Evolutionary conservation across 2,113 vertebrate genomes (phyloP).

Genomic region (Notechis scutatus): DNA sequence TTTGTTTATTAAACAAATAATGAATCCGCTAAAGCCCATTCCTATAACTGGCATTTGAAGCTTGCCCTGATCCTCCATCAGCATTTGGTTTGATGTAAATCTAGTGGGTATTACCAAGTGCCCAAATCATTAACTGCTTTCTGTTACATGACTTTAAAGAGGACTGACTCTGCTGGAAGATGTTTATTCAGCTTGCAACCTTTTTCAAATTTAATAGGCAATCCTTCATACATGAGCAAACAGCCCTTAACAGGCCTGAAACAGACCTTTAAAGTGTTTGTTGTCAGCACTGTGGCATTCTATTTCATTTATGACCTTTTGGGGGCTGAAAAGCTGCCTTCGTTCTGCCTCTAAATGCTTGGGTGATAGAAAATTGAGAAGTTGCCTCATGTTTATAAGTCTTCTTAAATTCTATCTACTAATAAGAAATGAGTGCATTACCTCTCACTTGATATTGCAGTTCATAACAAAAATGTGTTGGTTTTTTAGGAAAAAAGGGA

Average conservation of each 20-base stretch:
- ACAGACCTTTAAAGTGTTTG: constrained; percentile 47
- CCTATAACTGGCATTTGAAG: neutral
- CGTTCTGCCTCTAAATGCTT: constrained; percentile 36
- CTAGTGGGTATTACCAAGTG: neutral
- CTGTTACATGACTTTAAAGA: constrained; percentile 28
- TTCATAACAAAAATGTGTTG: neutral
- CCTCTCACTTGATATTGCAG: neutral
- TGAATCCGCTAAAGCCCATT: neutral
- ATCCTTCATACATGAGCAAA: constrained; percentile 56
- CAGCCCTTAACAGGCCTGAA: constrained; percentile 38
- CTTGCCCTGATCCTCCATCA: neutral
- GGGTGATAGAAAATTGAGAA: constrained; percentile 22
- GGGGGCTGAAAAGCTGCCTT: constrained; percentile 40
- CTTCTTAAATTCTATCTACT: constrained; percentile 2
- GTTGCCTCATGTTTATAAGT: neutral
- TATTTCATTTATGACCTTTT: constrained; percentile 54
- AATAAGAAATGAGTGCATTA: constrained; percentile 35
- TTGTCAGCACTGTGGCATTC: constrained; percentile 46
- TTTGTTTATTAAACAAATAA: neutral
- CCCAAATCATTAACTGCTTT: constrained; percentile 34
- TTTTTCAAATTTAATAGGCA: constrained; percentile 52
- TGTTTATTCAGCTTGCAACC: constrained; percentile 56
- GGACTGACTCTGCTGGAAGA: constrained; percentile 34
- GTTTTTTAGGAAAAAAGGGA: rapidly evolving
- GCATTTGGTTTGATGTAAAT: constrained; percentile 30